Conservation (phyloP, 1,140 invertebrate genomes). For the Zophobas atratus region DNA sequence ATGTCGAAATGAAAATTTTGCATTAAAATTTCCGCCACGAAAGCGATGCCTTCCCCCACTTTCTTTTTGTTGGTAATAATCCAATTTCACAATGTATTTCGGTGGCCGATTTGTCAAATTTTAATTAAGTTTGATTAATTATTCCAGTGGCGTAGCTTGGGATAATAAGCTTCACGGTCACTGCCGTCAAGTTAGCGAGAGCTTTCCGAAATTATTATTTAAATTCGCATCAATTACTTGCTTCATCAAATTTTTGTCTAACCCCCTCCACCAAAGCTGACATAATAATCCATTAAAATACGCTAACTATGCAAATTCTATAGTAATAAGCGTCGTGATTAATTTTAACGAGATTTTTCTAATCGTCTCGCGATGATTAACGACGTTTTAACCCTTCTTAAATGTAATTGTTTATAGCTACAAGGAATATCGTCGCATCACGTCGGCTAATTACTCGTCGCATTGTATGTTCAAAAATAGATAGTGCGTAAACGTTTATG, state of each 20-base stretch:
- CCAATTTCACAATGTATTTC: slow-evolving; percentile 8
- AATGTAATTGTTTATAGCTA: neutral
- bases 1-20: too few relatives aligned
- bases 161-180: slow-evolving; percentile 36
- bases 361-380: slow-evolving; percentile 2
- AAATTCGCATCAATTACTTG: slow-evolving; percentile 43
- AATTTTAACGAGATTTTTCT: slow-evolving; percentile 11
- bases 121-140: slow-evolving; percentile 42
- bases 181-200: slow-evolving; percentile 23
- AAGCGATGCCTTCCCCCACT: neutral
- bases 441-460: neutral
- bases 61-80: slow-evolving; percentile 3
- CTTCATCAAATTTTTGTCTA: slow-evolving; percentile 41
- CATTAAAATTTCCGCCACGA: neutral
- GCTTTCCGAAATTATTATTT: slow-evolving; percentile 31
- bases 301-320: neutral
- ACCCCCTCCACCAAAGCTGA: slow-evolving; percentile 19
- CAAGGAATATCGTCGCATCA: neutral
- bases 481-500: slow-evolving; percentile 27
- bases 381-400: neutral
- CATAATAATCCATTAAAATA: slow-evolving; percentile 41
- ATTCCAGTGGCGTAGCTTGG: slow-evolving; percentile 37
- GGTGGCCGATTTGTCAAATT: slow-evolving; percentile 38
- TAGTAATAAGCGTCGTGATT: neutral
- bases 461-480: slow-evolving; percentile 8